These are phyloP conservation scores for Xenus cinereus DNA, from an alignment of 2,113 vertebrate species.

Conservation along the genomic window DNA sequence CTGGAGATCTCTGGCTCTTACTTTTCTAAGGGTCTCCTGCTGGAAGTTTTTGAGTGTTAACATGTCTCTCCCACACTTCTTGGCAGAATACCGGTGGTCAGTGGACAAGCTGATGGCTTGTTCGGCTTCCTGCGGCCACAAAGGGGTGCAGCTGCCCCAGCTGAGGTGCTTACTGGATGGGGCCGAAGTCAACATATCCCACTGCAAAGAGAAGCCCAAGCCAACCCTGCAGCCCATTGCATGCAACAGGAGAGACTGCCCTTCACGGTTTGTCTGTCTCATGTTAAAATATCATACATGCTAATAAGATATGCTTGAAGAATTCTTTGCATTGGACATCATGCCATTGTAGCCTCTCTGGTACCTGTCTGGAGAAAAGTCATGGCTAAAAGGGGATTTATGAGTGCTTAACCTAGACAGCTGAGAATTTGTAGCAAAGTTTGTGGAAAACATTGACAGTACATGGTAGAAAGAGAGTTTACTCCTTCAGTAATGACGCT, in stretches of 20 bases:
- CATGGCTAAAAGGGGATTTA: background rate
- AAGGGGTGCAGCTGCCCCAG: conserved; percentile 74
- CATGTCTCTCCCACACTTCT: background rate
- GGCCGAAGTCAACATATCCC: conserved; percentile 55
- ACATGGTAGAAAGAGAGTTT: background rate
- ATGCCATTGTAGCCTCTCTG: background rate
- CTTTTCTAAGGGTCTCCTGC: background rate
- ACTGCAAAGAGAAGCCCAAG: conserved; percentile 76
- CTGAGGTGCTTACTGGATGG: conserved; percentile 76
- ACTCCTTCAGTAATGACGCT: background rate
- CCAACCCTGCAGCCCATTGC: conserved; percentile 68
- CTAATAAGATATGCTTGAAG: background rate
- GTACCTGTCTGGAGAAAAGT: background rate
- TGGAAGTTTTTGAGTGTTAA: background rate
- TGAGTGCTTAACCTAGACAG: background rate
- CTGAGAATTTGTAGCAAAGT: background rate
- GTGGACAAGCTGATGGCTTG: conserved; percentile 73
- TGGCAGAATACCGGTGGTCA: conserved; percentile 77
- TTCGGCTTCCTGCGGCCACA: conserved; percentile 77
- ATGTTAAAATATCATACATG: background rate
- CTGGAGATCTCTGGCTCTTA: background rate
- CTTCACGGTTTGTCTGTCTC: conserved; percentile 77
- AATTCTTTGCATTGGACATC: background rate
- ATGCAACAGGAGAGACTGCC: conserved; percentile 87
- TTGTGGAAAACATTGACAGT: background rate